Percentiles rank a stretch among this genome's conserved stretches.
Evolutionary conservation across 2,797 vertebrate species (phyloP).

Genomic region (Hyperoplus immaculatus): DNA sequence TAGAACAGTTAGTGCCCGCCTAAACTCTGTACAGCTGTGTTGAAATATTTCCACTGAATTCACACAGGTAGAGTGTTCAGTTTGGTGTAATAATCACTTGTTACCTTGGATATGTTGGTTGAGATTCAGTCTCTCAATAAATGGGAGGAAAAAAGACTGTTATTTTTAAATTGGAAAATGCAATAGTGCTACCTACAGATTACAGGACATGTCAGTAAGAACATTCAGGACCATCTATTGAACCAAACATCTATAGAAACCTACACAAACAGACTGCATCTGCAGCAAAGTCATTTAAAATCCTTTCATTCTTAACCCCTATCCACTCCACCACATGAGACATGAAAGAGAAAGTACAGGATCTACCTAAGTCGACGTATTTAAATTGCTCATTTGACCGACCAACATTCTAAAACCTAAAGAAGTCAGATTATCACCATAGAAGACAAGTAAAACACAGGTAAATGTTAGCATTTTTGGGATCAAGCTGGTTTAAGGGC

Average conservation of each 20-base stretch:
- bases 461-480: neutral
- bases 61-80: constrained; percentile 15
- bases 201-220: neutral
- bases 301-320: neutral
- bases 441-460: neutral
- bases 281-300: neutral
- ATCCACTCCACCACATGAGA: too few species aligned
- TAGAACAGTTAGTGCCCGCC: constrained; percentile 54
- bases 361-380: neutral
- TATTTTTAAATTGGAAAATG: neutral
- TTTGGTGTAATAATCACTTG: constrained; percentile 29
- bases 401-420: neutral
- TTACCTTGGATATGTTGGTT: neutral
- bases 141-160: neutral
- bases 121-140: constrained; percentile 22
- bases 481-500: neutral
- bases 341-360: neutral
- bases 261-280: neutral
- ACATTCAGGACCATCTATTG: neutral
- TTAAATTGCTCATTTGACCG: neutral
- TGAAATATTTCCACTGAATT: constrained; percentile 50
- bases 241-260: neutral
- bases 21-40: constrained; percentile 51
- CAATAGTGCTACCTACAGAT: neutral
- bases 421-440: neutral